phyloP scores from a whole-genome alignment of 2,888 invertebrate genomes.

The Ethmia dodecea region DNA sequence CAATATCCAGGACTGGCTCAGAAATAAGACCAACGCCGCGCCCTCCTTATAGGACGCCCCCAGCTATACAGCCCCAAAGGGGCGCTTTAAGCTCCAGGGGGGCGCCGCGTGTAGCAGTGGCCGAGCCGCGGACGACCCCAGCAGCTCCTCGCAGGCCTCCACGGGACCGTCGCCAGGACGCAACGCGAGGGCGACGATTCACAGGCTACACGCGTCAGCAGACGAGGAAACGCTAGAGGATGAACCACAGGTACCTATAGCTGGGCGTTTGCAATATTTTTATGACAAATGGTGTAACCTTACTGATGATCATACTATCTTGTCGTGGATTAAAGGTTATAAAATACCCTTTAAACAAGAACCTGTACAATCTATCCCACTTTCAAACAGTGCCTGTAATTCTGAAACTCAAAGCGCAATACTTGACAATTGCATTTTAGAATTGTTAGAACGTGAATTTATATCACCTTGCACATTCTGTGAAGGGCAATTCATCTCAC shows the following conservation, averaged over 20 bases:
- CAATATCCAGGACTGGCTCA: conserved; percentile 5
- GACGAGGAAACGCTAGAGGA: conserved; percentile 1
- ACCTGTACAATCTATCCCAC: no score
- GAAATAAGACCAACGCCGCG: conserved; percentile 1
- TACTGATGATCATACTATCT: conserved; percentile 7
- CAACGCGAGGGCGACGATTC: neutral
- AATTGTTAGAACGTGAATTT: conserved; percentile 3
- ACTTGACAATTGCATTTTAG: conserved; percentile 7
- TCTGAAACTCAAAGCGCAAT: conserved; percentile 2
- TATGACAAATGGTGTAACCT: conserved; percentile 9
- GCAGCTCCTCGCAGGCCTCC: neutral
- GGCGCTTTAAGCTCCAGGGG: conserved; percentile 12
- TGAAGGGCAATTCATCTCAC: conserved; percentile 10
- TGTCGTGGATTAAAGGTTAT: conserved; percentile 12
- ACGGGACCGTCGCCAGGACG: neutral
- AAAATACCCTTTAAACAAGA: conserved; percentile 5
- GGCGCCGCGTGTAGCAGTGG: conserved; percentile 3
- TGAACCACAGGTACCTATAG: conserved; percentile 7
- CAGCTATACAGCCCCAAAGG: neutral
- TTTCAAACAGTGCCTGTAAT: neutral
- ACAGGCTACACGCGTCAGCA: conserved; percentile 1
- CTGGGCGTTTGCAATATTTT: conserved; percentile 10
- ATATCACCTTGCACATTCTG: conserved; percentile 3
- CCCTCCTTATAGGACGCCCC: neutral
- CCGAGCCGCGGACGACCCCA: neutral